These are phyloP conservation scores for Drosophila mayaguana DNA, from an alignment of 2,888 invertebrate species.

Conservation along the genomic window DNA sequence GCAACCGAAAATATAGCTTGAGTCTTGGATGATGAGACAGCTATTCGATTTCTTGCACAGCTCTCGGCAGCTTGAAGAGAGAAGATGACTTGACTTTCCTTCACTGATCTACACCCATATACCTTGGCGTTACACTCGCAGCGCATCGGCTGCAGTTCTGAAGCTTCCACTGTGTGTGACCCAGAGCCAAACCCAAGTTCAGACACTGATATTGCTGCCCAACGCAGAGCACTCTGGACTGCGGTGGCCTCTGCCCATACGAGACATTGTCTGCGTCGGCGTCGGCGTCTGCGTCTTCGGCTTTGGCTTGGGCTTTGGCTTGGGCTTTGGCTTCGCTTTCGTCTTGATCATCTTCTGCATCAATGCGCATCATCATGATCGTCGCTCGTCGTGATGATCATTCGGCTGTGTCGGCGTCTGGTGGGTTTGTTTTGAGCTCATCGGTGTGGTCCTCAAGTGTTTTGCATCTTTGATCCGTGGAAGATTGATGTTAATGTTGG, in stretches of 20 bases:
- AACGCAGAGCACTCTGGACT: constrained; percentile 18
- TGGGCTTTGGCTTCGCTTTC: constrained; percentile 16
- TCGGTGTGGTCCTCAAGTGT: constrained; percentile 78
- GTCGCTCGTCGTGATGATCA: constrained; percentile 39
- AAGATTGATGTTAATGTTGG: constrained; percentile 84
- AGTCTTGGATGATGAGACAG: too few species aligned
- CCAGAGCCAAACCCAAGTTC: constrained; percentile 49
- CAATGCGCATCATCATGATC: constrained; percentile 62
- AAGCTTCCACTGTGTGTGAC: constrained; percentile 41
- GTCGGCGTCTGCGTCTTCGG: constrained; percentile 24
- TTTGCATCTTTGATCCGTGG: constrained; percentile 83
- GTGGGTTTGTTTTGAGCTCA: constrained; percentile 36
- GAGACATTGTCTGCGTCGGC: constrained; percentile 35
- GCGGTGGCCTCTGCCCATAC: constrained; percentile 28
- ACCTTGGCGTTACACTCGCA: constrained; percentile 9
- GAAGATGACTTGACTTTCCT: background rate
- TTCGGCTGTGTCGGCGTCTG: constrained; percentile 51
- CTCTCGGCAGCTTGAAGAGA: background rate
- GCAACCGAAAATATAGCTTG: background rate
- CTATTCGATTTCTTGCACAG: background rate
- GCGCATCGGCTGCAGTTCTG: constrained; percentile 32
- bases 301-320: constrained; percentile 14
- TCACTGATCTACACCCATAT: background rate
- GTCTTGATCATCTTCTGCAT: constrained; percentile 65
- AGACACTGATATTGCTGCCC: constrained; percentile 47